Base-by-base conservation (phyloP, 1,140 invertebrate species). In the Helicoverpa armigera region DNA sequence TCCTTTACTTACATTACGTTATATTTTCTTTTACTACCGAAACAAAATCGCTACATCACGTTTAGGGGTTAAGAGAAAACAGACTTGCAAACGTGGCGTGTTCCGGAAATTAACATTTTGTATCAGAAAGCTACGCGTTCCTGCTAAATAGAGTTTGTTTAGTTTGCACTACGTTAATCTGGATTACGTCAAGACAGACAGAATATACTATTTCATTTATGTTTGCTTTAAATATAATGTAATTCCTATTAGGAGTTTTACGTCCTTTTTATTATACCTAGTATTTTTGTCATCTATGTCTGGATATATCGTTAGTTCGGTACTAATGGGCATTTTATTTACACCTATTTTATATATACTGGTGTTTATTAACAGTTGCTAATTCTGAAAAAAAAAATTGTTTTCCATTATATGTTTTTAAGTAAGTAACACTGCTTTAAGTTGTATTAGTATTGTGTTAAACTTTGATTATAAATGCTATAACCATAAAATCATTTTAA, bases 101-200 rank as follows among this genome's bases (percentile, higher is more conserved):
- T 58, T 43, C 72, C 85, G 85, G 85, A 84, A 86, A 86, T 86
- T 86, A 84, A 58, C 79, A 83, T 82, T 85, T 83, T 83, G 82
- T 82, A 77, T 75, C 48, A 75, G 73, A 77, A 75, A 82, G 48
- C 61, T 54, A 67, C 75, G 60, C 67, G 29, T 54, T 31, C n/a
- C 76, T 50, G 65, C 23, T 69, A 69, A 79, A 79, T 58, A 23
- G 35, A 35, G 35, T 58, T 70, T 70, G 35, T 58, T 58, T 69
- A 58, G 18, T 69, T 63, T 76, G 18, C 51, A 54, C 16, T 9
- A 60, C 48, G 48, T 35, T 67, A 70, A 70, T 69, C 63, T 13
- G 50, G 63, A 75, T 61, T 74, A 75, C 50, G 16, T 63, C 23
- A 43, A 53, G 69, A n/a, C 69, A 72, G 69, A 53, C 29, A 54